These are phyloP conservation scores for Drosophila repletoides DNA, from an alignment of 1,140 invertebrate genomes.

Conservation along the genomic window DNA sequence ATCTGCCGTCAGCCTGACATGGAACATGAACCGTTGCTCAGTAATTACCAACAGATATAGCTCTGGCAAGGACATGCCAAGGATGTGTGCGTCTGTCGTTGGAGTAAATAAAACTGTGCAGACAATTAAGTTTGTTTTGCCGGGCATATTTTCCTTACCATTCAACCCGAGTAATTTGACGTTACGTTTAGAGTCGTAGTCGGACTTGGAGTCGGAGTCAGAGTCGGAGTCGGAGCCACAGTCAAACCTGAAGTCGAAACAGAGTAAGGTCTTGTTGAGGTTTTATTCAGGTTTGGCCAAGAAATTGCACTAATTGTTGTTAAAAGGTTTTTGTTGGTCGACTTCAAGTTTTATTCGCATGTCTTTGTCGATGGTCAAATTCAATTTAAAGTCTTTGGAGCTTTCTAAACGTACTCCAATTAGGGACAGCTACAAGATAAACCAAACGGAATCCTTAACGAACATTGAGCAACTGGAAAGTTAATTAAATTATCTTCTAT, in stretches of 20 bases:
- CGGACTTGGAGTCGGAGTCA: constrained; percentile 2
- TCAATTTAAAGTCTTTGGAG: constrained; percentile 7
- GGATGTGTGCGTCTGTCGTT: constrained; percentile 31
- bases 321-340: constrained; percentile 45
- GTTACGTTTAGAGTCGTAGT: constrained; percentile 43
- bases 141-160: constrained; percentile 32
- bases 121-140: constrained; percentile 77
- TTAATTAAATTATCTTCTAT: not conserved
- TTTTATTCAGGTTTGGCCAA: constrained; percentile 29
- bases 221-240: constrained; percentile 19
- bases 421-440: not conserved
- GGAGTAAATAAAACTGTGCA: constrained; percentile 76
- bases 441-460: not conserved
- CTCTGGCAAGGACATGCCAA: constrained; percentile 58
- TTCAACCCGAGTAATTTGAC: constrained; percentile 40
- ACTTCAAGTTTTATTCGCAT: constrained; percentile 18
- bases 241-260: not conserved
- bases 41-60: constrained; percentile 71
- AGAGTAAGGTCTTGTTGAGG: not conserved
- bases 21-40: constrained; percentile 56
- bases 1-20: not conserved
- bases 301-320: constrained; percentile 72
- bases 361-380: constrained; percentile 14
- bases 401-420: not conserved
- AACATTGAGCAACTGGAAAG: not conserved